These are phyloP conservation scores for Nipponacmea schrenckii DNA, from an alignment of 2,888 invertebrate species.

Conservation along the genomic window DNA sequence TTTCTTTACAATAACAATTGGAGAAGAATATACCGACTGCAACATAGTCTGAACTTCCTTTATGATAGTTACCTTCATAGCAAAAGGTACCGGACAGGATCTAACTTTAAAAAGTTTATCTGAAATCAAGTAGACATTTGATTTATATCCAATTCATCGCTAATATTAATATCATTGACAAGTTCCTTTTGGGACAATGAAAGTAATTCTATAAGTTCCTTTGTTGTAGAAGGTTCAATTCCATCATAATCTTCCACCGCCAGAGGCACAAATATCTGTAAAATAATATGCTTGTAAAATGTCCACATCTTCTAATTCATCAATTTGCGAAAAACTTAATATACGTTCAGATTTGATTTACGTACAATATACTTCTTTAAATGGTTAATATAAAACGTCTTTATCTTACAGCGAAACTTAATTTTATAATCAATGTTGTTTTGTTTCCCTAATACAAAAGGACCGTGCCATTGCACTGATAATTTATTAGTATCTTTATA, in stretches of 20 bases:
- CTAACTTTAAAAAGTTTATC: not conserved
- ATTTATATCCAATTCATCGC: no score
- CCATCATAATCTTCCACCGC: no score
- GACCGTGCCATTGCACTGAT: constrained; percentile 25
- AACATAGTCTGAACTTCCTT: constrained; percentile 22
- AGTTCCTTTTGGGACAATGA: no score
- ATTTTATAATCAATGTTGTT: constrained; percentile 13
- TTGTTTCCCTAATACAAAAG: constrained; percentile 19
- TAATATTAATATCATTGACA: no score
- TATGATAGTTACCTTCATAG: not conserved
- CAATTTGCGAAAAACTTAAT: no score
- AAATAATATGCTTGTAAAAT: no score
- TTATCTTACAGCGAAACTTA: constrained; percentile 9
- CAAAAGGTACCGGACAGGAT: constrained; percentile 4
- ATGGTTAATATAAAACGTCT: constrained; percentile 26
- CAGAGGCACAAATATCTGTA: no score
- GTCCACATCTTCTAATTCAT: no score
- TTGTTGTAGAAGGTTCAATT: no score
- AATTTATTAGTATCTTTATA: constrained; percentile 24
- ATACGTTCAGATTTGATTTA: not conserved
- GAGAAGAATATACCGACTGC: no score
- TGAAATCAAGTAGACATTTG: not conserved
- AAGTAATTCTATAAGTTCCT: no score
- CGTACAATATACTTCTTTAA: constrained; percentile 16
- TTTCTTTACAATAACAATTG: no score